Evolutionary conservation across 2,797 vertebrate genomes (phyloP).

Genomic region (Setipinna tenuifilis): DNA sequence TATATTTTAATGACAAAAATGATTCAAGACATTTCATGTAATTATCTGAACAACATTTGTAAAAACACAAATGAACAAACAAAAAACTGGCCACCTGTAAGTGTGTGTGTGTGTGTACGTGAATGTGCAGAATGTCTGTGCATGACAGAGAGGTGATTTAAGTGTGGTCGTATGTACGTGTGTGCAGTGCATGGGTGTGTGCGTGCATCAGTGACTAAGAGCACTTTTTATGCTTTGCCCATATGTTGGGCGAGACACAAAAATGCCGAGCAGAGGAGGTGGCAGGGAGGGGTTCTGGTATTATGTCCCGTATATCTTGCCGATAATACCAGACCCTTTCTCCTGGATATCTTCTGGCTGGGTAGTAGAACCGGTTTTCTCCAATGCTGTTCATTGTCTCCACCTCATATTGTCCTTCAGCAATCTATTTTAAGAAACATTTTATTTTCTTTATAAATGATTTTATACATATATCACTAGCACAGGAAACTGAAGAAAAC

Average conservation of each 20-base stretch:
- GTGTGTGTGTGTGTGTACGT: too few species aligned
- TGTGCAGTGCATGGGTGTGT: too few species aligned
- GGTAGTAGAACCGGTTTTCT: slow-evolving; percentile 21
- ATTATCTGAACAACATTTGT: too few species aligned
- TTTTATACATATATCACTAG: too few species aligned
- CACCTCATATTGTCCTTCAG: not conserved
- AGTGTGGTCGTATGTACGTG: too few species aligned
- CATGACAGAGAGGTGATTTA: too few species aligned
- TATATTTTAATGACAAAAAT: slow-evolving; percentile 8
- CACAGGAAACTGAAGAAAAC: not conserved
- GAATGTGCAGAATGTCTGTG: too few species aligned
- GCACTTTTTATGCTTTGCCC: slow-evolving; percentile 31
- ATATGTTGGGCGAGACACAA: too few species aligned
- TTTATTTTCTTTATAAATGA: too few species aligned
- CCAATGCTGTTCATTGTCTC: not conserved
- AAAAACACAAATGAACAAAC: too few species aligned
- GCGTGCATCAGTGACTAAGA: slow-evolving; percentile 28
- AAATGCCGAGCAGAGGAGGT: slow-evolving; percentile 41
- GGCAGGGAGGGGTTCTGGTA: slow-evolving; percentile 42
- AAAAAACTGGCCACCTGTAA: too few species aligned
- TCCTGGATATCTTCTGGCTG: slow-evolving; percentile 35
- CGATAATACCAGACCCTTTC: slow-evolving; percentile 44
- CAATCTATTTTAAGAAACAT: not conserved
- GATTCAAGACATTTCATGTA: too few species aligned
- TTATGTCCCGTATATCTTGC: slow-evolving; percentile 37